Conservation (phyloP, 2,113 vertebrate genomes). For the Morone chrysops region DNA sequence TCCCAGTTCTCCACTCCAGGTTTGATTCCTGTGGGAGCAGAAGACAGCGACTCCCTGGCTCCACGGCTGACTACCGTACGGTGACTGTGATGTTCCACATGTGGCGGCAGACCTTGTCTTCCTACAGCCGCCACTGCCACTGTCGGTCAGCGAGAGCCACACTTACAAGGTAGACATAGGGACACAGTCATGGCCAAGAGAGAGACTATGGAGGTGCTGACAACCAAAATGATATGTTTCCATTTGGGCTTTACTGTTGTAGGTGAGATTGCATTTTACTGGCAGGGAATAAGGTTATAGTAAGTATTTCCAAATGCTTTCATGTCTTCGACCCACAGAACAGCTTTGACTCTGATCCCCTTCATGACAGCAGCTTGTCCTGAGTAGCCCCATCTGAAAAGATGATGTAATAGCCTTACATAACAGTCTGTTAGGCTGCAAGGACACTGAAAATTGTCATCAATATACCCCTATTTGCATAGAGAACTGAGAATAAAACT, state of each 20-base stretch:
- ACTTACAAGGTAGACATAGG: conserved; percentile 44
- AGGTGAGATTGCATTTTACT: conserved; percentile 65
- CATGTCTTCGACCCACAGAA: conserved; percentile 14
- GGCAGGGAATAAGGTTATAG: conserved; percentile 38
- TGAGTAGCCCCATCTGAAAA: background rate
- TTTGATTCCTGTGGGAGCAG: conserved; percentile 67
- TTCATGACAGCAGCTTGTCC: conserved; percentile 49
- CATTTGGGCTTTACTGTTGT: conserved; percentile 56
- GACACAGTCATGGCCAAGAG: conserved; percentile 62
- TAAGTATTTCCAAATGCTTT: conserved; percentile 57
- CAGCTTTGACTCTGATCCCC: conserved; percentile 9
- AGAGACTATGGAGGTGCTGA: conserved; percentile 64
- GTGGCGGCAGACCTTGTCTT: conserved; percentile 46
- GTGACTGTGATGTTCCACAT: conserved; percentile 82
- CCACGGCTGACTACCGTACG: conserved; percentile 70
- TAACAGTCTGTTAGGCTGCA: conserved; percentile 6
- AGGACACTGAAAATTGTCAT: background rate
- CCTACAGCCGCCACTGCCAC: conserved; percentile 33
- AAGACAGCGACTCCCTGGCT: conserved; percentile 76
- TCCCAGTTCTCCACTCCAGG: conserved; percentile 59
- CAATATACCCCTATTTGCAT: background rate
- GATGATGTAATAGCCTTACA: conserved; percentile 7
- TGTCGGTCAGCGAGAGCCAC: conserved; percentile 31
- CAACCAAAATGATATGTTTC: conserved; percentile 75
- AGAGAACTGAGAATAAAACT: background rate